Percentiles rank a stretch among this genome's conserved stretches.
phyloP scores from a whole-genome alignment of 2,797 vertebrate species.

The Sebastes elongatus region DNA sequence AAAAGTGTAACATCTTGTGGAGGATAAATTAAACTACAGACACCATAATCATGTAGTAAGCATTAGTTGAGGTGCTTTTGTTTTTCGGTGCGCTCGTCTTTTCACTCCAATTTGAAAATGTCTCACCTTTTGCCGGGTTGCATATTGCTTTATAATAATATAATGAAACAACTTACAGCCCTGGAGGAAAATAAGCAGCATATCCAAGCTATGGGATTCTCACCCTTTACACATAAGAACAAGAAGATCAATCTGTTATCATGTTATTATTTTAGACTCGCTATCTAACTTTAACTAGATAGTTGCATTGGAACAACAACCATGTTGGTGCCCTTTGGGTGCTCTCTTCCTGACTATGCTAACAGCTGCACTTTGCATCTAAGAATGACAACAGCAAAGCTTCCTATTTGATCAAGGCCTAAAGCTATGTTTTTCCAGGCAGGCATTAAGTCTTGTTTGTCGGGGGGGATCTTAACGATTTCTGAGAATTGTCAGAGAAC shows the following conservation, averaged over 20 bases:
- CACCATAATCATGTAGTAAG: background rate
- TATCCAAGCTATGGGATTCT: background rate
- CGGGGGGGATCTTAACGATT: conserved; percentile 25
- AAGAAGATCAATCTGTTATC: conserved; percentile 11
- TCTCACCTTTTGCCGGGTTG: conserved; percentile 7
- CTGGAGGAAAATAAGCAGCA: conserved; percentile 4
- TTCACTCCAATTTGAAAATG: background rate
- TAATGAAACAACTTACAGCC: background rate
- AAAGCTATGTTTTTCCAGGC: conserved; percentile 14
- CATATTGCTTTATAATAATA: background rate
- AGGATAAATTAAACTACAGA: background rate
- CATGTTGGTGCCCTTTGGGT: conserved; percentile 8
- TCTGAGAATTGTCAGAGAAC: conserved; percentile 46
- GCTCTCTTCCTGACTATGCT: background rate
- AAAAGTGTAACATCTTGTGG: background rate
- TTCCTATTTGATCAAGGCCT: conserved; percentile 25
- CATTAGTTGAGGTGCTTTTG: background rate
- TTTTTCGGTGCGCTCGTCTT: background rate
- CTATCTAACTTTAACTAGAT: conserved; percentile 3
- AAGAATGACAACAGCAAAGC: conserved; percentile 24
- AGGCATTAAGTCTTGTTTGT: conserved; percentile 31
- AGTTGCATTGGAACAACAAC: conserved; percentile 5
- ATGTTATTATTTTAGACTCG: conserved; percentile 11
- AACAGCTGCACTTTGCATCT: conserved; percentile 20
- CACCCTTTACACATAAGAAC: background rate